Percentiles rank a stretch among this genome's conserved stretches.
Conservation (phyloP, 2,888 invertebrate species). For the Leistus spinibarbis region DNA sequence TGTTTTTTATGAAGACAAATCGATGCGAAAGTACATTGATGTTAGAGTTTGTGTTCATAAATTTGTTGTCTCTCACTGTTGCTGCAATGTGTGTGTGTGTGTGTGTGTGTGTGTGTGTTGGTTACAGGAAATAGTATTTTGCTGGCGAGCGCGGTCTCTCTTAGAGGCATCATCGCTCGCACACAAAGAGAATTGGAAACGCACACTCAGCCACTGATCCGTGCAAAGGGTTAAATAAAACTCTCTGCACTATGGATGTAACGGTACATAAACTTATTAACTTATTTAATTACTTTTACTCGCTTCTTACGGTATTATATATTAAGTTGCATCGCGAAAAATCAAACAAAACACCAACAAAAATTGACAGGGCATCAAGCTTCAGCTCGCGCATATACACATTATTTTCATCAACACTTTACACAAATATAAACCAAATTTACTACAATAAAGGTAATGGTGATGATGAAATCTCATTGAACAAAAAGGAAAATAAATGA, state of each 20-base stretch:
- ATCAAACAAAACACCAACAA: background rate
- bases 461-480: too few relatives aligned
- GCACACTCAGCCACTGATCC: conserved; percentile 10
- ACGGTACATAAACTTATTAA: conserved; percentile 26
- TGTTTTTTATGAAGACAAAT: background rate
- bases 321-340: background rate
- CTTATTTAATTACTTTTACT: conserved; percentile 31
- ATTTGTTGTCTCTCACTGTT: background rate
- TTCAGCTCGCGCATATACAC: too few relatives aligned
- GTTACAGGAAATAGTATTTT: background rate
- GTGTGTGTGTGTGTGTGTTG: background rate
- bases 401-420: too few relatives aligned
- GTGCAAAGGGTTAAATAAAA: conserved; percentile 17
- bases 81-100: background rate
- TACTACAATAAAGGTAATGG: too few relatives aligned
- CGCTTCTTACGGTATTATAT: conserved; percentile 28
- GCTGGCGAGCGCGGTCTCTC: background rate
- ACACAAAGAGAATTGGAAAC: conserved; percentile 17
- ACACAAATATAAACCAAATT: too few relatives aligned
- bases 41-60: background rate
- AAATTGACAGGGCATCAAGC: background rate
- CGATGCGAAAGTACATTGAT: background rate
- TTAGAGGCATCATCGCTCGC: background rate
- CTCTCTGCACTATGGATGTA: conserved; percentile 17
- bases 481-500: too few relatives aligned